These are phyloP conservation scores for Mixornis gularis DNA, from an alignment of 2,113 vertebrate species.

Conservation along the genomic window DNA sequence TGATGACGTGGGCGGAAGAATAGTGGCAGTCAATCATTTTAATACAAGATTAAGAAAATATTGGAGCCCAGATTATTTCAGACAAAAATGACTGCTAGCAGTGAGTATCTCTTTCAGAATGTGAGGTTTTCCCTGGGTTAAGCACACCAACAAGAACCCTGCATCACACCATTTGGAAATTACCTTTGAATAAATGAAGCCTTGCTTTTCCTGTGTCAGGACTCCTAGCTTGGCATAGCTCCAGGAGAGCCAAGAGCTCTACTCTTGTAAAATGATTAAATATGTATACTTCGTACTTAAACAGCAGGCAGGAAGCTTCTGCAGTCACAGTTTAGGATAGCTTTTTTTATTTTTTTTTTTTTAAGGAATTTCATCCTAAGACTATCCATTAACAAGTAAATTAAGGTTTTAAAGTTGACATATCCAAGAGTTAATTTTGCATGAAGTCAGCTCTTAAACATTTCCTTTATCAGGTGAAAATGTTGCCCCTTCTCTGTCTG, in stretches of 20 bases:
- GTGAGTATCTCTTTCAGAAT: neutral
- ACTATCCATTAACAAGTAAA: constrained; percentile 40
- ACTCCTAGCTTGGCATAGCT: neutral
- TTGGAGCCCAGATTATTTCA: neutral
- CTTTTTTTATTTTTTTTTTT: neutral
- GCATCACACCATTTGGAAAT: neutral
- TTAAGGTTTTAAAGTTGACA: constrained; percentile 37
- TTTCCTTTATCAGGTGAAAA: constrained; percentile 62
- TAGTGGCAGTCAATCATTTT: accelerated
- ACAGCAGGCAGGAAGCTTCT: constrained; percentile 5
- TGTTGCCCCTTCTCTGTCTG: constrained; percentile 56
- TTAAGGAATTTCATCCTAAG: neutral
- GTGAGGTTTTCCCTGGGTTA: neutral
- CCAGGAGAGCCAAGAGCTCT: constrained; percentile 28
- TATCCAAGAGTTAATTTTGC: constrained; percentile 55
- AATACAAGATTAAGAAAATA: neutral
- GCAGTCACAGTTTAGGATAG: neutral
- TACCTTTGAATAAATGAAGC: neutral
- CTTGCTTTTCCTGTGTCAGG: neutral
- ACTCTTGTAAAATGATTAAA: constrained; percentile 43
- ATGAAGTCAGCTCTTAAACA: constrained; percentile 63
- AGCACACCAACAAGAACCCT: neutral
- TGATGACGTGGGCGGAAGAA: neutral
- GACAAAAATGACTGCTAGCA: neutral
- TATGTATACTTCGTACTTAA: constrained; percentile 27